A percentile compares a stretch with the other conserved stretches of the same genome.
Conservation (phyloP, 2,888 invertebrate species). For the Harpalus rubripes region DNA sequence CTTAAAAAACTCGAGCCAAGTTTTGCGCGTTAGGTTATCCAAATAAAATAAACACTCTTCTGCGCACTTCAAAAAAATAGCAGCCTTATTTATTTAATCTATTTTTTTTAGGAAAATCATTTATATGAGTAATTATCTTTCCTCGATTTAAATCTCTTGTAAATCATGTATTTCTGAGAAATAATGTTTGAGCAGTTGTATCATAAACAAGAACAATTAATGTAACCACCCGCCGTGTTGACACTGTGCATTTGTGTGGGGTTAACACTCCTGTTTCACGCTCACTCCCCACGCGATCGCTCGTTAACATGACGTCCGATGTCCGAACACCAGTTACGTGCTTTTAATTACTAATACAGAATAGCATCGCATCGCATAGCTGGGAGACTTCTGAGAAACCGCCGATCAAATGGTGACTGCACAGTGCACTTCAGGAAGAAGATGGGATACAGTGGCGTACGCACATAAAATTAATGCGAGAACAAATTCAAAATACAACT, state of each 20-base stretch:
- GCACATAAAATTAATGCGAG: no score
- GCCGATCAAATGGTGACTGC: background rate
- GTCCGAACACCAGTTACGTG: background rate
- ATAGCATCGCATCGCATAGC: background rate
- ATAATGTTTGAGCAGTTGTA: background rate
- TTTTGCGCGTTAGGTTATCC: no score
- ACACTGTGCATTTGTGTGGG: constrained; percentile 12
- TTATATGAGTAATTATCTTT: background rate
- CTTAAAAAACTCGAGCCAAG: no score
- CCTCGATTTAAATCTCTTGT: background rate
- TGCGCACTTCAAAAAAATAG: no score
- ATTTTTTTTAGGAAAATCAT: background rate
- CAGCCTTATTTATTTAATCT: no score
- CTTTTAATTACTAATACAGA: background rate
- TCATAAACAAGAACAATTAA: constrained; percentile 32
- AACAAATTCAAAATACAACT: no score
- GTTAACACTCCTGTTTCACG: constrained; percentile 50
- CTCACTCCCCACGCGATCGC: constrained; percentile 33
- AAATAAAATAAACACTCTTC: no score
- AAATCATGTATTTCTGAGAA: constrained; percentile 4
- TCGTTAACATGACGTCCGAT: constrained; percentile 3
- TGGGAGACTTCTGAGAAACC: background rate
- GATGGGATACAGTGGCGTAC: background rate
- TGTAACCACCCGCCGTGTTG: constrained; percentile 58
- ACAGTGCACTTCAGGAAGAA: background rate